Percentiles rank a stretch among this genome's conserved stretches.
These are phyloP conservation scores for Pristionchus mayeri DNA, from an alignment of 2,888 invertebrate genomes.

Conservation along the genomic window DNA sequence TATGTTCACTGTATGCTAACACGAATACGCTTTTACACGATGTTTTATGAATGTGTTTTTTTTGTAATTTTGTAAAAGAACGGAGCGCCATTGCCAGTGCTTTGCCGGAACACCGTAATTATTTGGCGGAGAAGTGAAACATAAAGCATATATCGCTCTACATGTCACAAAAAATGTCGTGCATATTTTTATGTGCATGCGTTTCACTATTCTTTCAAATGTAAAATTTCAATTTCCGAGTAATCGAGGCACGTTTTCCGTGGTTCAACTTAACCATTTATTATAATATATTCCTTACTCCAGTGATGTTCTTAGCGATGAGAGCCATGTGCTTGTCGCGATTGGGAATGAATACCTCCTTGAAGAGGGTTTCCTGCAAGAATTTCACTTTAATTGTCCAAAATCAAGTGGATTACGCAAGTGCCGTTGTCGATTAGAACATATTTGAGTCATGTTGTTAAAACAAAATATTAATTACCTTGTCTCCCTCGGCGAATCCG, in stretches of 20 bases:
- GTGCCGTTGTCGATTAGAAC: neutral
- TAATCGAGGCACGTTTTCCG: too few relatives aligned
- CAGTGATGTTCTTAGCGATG: constrained; percentile 17
- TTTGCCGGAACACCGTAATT: too few relatives aligned
- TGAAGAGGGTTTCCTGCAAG: constrained; percentile 19
- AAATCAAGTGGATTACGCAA: neutral
- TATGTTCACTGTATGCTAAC: too few relatives aligned
- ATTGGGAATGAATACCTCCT: constrained; percentile 37
- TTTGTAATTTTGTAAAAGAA: too few relatives aligned
- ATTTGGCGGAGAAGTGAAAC: too few relatives aligned
- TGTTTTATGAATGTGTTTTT: too few relatives aligned
- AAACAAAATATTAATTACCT: constrained; percentile 15
- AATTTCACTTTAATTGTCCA: neutral
- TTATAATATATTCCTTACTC: neutral
- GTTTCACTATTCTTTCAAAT: neutral
- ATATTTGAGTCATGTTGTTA: neutral
- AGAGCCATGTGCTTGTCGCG: constrained; percentile 46
- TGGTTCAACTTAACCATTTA: neutral
- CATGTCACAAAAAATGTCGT: too few relatives aligned
- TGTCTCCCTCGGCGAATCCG: constrained; percentile 41
- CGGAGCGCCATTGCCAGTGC: too few relatives aligned
- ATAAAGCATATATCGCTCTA: too few relatives aligned
- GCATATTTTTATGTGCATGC: too few relatives aligned
- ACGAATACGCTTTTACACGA: too few relatives aligned
- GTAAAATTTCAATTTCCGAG: too few relatives aligned